Evolutionary conservation across 1,140 invertebrate genomes (phyloP), one percentile per base, ranked within the genome.

Genomic region (Cecropterus lyciades): DNA sequence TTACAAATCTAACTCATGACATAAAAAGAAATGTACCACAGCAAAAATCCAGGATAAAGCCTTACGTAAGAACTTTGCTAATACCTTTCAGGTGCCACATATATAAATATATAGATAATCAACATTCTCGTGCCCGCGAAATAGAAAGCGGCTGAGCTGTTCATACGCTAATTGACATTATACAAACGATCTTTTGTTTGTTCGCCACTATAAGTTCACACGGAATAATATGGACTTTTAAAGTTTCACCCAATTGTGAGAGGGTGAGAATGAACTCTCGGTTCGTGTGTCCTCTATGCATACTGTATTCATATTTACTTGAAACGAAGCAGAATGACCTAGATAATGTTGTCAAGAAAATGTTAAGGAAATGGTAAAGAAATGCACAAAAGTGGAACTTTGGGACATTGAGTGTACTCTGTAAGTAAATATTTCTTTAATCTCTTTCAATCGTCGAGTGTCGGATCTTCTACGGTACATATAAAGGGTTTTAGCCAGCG

Each of bases 171-270:
- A 89, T 89, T 89, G 84, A 77, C 70, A 73, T 60, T 72, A 73
- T 68, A 87, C 83, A 87, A 85, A 84, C 72, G 82, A 73, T 77
- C 80, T 84, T 87, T 85, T 89, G 79, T 87, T 81, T 79, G 48
- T 48, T 73, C 56, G 55, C 16, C 67, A 63, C 55, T 71, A 63
- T 72, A 62, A 33, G 70, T 79, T 82, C 79, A 74, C 79, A 81
- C 72, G 77, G 67, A 69, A 72, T 69, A 64, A 64, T 37, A 45
- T 49, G 71, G 75, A 75, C 69, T 73, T 70, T 76, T 57, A 51
- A 69, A 69, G 59, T 77, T 76, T 74, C 69, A 72, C 70, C 67
- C 64, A 73, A 75, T 79, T 77, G 66, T 72, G 68, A 67, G 65
- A 65, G 68, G 63, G 71, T 67, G 75, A 75, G 75, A 82, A 79